phyloP scores from a whole-genome alignment of 2,113 vertebrate species.

The Entomyzon cyanotis region DNA sequence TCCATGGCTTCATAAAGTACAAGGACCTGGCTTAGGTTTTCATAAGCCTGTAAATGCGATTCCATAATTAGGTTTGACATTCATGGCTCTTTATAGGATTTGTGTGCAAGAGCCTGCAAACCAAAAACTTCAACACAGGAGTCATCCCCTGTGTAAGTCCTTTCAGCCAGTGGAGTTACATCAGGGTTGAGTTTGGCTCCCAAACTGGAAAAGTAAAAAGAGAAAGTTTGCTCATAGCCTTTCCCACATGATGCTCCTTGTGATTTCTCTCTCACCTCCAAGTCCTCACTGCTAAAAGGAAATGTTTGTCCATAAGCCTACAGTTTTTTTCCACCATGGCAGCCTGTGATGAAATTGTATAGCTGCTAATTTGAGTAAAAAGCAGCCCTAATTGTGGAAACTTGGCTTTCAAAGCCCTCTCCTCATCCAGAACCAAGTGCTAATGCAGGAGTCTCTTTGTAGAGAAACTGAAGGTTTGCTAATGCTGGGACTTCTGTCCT shows the following conservation, averaged over 20 bases:
- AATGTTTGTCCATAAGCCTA: constrained; percentile 59
- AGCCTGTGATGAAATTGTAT: constrained; percentile 64
- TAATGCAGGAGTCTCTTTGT: constrained; percentile 30
- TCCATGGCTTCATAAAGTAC: not conserved
- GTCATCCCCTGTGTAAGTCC: constrained; percentile 5
- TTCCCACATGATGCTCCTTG: constrained; percentile 67
- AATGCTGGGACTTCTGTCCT: constrained; percentile 3
- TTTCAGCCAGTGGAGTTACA: constrained; percentile 43
- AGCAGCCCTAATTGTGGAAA: constrained; percentile 30
- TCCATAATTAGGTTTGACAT: constrained; percentile 35
- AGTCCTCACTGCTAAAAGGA: constrained; percentile 56
- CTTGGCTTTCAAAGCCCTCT: not conserved
- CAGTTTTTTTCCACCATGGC: constrained; percentile 67
- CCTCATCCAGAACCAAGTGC: constrained; percentile 33
- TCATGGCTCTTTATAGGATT: constrained; percentile 38
- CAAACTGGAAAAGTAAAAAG: constrained; percentile 62
- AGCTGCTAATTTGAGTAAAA: constrained; percentile 63
- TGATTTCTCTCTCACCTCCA: constrained; percentile 65
- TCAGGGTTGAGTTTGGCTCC: constrained; percentile 54
- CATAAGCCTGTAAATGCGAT: not conserved
- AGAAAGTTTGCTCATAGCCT: constrained; percentile 61
- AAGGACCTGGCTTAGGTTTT: constrained; percentile 10
- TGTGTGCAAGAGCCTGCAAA: not conserved
- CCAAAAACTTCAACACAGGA: constrained; percentile 25
- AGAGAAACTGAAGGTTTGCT: constrained; percentile 4